These are phyloP conservation scores for Triplophysa dalaica DNA, from an alignment of 2,113 vertebrate species.

Conservation along the genomic window DNA sequence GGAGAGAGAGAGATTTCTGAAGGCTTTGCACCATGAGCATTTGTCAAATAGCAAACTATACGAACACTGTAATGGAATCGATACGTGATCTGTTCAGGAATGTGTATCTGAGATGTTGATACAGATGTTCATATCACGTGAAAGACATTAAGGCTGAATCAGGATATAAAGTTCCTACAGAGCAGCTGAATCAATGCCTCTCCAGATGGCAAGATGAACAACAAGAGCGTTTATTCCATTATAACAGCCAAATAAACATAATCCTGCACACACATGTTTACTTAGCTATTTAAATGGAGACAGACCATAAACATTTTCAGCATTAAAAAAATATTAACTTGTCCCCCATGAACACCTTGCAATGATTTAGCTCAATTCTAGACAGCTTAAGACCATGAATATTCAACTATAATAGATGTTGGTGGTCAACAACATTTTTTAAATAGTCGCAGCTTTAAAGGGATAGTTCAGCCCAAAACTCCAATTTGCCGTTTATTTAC, in stretches of 20 bases:
- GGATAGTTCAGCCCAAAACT: too few species aligned
- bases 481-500: too few species aligned
- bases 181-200: conserved; percentile 39
- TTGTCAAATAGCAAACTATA: conserved; percentile 22
- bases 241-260: conserved; percentile 2
- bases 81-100: conserved; percentile 21
- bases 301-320: too few species aligned
- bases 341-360: too few species aligned
- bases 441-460: too few species aligned
- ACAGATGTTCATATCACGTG: neutral
- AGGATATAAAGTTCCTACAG: conserved; percentile 43
- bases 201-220: conserved; percentile 46
- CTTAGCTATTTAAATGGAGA: too few species aligned
- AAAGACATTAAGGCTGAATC: conserved; percentile 22
- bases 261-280: conserved; percentile 23
- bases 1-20: neutral
- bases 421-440: too few species aligned
- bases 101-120: neutral
- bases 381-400: too few species aligned
- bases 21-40: neutral
- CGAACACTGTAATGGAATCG: conserved; percentile 10
- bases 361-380: too few species aligned
- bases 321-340: too few species aligned
- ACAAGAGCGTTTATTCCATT: conserved; percentile 32
- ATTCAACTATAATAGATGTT: too few species aligned